These are phyloP conservation scores for Drosophila paracracens DNA, from an alignment of 2,888 invertebrate species.

Conservation along the genomic window DNA sequence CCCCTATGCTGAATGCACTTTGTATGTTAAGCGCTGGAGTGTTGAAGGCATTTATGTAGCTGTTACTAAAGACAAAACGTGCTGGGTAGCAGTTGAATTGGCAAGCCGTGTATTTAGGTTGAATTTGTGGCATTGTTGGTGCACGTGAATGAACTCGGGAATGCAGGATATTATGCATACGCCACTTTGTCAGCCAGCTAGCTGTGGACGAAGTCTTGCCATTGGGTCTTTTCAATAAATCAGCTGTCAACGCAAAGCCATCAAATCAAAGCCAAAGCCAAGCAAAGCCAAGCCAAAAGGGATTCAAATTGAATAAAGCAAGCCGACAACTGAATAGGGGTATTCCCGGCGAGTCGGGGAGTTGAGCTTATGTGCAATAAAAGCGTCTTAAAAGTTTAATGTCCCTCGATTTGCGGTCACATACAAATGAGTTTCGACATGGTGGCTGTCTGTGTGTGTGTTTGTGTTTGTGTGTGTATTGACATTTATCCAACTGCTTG, in stretches of 20 bases:
- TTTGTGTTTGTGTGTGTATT: constrained; percentile 3
- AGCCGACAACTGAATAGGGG: constrained; percentile 24
- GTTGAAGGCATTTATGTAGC: constrained; percentile 10
- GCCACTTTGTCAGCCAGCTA: constrained; percentile 14
- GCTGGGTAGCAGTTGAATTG: constrained; percentile 2
- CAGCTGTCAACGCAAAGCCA: constrained; percentile 64
- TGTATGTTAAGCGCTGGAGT: constrained; percentile 7
- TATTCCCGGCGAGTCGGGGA: constrained; percentile 23
- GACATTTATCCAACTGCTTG: constrained; percentile 24
- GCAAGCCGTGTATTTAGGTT: constrained; percentile 10
- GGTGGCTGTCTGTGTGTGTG: constrained; percentile 21
- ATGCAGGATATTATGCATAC: constrained; percentile 53
- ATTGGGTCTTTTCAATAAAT: constrained; percentile 61
- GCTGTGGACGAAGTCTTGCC: constrained; percentile 15
- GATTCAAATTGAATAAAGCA: constrained; percentile 64
- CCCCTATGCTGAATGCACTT: constrained; percentile 17
- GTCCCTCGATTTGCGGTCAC: constrained; percentile 64
- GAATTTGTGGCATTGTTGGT: constrained; percentile 14
- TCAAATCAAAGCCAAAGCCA: constrained; percentile 61
- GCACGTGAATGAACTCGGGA: constrained; percentile 45
- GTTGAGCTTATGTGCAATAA: constrained; percentile 65
- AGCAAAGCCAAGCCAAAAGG: constrained; percentile 38
- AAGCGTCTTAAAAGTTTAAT: constrained; percentile 80
- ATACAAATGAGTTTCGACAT: constrained; percentile 66
- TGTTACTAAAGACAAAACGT: constrained; percentile 27